Conservation (phyloP, 2,797 vertebrate species). For the Sciaenops ocellatus region DNA sequence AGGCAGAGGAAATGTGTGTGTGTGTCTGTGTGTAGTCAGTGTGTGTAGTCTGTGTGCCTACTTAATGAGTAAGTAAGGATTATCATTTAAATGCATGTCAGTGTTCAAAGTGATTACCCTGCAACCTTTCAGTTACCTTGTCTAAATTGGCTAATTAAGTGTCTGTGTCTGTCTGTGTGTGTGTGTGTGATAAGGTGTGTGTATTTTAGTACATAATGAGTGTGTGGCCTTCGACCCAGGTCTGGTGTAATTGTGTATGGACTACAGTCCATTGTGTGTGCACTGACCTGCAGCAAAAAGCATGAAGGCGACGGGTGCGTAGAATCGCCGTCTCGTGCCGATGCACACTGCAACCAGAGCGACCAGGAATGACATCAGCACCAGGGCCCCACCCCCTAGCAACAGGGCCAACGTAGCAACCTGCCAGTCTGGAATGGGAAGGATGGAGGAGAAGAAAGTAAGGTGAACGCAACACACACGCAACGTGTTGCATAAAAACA, state of each 20-base stretch:
- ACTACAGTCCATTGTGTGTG: neutral
- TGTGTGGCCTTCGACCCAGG: slow-evolving; percentile 30
- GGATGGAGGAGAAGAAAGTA: neutral
- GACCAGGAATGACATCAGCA: slow-evolving; percentile 96
- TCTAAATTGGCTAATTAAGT: slow-evolving; percentile 67
- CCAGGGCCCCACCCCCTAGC: slow-evolving; percentile 94
- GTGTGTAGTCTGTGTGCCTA: slow-evolving; percentile 7
- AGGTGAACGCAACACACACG: neutral
- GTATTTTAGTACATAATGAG: slow-evolving; percentile 40
- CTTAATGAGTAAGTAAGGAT: slow-evolving; percentile 49
- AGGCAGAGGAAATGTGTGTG: slow-evolving; percentile 26
- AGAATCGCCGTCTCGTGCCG: slow-evolving; percentile 93
- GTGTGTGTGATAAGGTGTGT: slow-evolving; percentile 11
- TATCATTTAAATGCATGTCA: slow-evolving; percentile 66
- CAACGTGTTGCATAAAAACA: neutral
- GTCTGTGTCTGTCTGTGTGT: slow-evolving; percentile 24
- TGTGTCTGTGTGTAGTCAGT: slow-evolving; percentile 6
- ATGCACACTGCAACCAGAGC: slow-evolving; percentile 96
- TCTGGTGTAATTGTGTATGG: slow-evolving; percentile 12
- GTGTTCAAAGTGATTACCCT: slow-evolving; percentile 59
- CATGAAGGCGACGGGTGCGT: slow-evolving; percentile 96
- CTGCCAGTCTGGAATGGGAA: slow-evolving; percentile 91
- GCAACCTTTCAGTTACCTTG: slow-evolving; percentile 64
- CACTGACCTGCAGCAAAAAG: slow-evolving; percentile 95
- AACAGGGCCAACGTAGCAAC: slow-evolving; percentile 96